Percentiles rank a stretch among this genome's conserved stretches.
phyloP scores from a whole-genome alignment of 2,113 vertebrate genomes.

The Lepisosteus osseus region DNA sequence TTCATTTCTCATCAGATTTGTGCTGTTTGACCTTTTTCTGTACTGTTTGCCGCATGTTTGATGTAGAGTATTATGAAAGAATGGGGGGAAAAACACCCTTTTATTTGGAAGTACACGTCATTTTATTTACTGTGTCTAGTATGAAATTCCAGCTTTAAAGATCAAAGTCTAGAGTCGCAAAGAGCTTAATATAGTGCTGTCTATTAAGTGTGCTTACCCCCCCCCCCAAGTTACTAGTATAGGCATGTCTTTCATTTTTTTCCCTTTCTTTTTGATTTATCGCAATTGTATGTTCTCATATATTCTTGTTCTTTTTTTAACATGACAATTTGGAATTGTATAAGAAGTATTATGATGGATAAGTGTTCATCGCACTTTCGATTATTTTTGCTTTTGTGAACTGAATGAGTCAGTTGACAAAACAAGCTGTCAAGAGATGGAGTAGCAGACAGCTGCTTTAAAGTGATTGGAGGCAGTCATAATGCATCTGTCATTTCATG shows the following conservation, averaged over 20 bases:
- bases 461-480: no score
- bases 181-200: not conserved
- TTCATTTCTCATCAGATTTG: constrained; percentile 73
- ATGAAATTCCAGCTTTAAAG: constrained; percentile 40
- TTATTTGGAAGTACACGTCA: constrained; percentile 32
- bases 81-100: constrained; percentile 29
- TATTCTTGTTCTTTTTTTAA: no score
- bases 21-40: constrained; percentile 53
- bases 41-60: constrained; percentile 40
- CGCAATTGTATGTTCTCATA: not conserved
- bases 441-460: no score
- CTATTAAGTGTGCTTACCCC: not conserved
- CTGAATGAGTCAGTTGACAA: no score
- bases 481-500: no score
- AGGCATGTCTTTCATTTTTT: not conserved
- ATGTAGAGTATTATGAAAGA: constrained; percentile 35
- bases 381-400: no score
- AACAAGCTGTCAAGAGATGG: no score
- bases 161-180: constrained; percentile 19
- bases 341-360: no score
- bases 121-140: constrained; percentile 33
- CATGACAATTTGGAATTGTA: no score
- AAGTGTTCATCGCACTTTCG: no score
- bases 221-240: not conserved
- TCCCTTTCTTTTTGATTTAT: not conserved